Conservation (phyloP, 1,140 invertebrate genomes). For the Dufourea novaeangliae region DNA sequence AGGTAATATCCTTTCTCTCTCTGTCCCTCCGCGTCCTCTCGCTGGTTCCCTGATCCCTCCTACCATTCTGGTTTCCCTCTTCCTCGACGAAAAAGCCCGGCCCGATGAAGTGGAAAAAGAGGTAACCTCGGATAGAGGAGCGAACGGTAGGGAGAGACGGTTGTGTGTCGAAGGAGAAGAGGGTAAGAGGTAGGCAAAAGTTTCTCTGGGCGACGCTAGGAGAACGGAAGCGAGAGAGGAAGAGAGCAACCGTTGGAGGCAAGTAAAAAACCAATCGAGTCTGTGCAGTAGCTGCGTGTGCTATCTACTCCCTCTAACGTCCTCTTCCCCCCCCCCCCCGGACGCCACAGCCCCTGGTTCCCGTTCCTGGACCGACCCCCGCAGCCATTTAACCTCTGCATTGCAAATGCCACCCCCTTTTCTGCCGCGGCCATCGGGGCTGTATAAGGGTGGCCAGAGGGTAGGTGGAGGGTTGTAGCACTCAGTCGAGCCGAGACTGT, state of each 20-base stretch:
- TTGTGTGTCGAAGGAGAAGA: background rate
- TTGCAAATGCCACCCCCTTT: slow-evolving; percentile 82
- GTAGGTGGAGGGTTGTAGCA: slow-evolving; percentile 19
- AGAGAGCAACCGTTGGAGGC: slow-evolving; percentile 46
- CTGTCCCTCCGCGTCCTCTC: slow-evolving; percentile 46
- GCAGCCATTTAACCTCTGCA: slow-evolving; percentile 81
- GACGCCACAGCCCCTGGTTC: slow-evolving; percentile 7
- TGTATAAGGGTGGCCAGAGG: slow-evolving; percentile 51
- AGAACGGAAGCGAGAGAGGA: slow-evolving; percentile 26
- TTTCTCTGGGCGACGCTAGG: background rate
- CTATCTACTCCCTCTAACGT: slow-evolving; percentile 47
- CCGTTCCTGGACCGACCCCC: slow-evolving; percentile 65
- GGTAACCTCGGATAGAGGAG: slow-evolving; percentile 11
- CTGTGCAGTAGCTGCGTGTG: slow-evolving; percentile 72
- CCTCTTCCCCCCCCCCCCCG: slow-evolving; percentile 30
- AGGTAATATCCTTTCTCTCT: slow-evolving; percentile 50
- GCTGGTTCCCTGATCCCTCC: slow-evolving; percentile 57
- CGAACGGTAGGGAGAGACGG: slow-evolving; percentile 28
- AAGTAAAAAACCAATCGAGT: slow-evolving; percentile 81
- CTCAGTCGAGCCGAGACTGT: slow-evolving; percentile 75
- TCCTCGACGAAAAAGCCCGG: slow-evolving; percentile 22
- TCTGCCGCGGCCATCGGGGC: slow-evolving; percentile 67
- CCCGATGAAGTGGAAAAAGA: slow-evolving; percentile 51
- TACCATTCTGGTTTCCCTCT: slow-evolving; percentile 40
- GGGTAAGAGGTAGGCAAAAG: slow-evolving; percentile 22